Evolutionary conservation across 2,888 invertebrate species (phyloP), one percentile per base, ranked within the genome.

Genomic region (Lasiommata megera): DNA sequence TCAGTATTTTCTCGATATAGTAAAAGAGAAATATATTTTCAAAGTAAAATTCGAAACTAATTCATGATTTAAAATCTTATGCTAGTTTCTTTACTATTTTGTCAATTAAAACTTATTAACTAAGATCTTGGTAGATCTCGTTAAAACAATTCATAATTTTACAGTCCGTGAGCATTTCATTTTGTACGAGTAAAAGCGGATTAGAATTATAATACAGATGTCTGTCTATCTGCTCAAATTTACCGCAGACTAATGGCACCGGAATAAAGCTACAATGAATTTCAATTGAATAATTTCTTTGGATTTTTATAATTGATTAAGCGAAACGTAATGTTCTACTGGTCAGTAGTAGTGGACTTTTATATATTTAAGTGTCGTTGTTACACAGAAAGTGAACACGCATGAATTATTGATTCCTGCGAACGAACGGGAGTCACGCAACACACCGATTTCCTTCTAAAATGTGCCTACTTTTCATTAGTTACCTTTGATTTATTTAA

Each of bases 301-400:
- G 1, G 17, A 16, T 46, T 31, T 47, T 34, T 36, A 48, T 48
- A n/a, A n/a, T 48, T 17, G 12, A 37, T 6, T 6, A 23, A 36
- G 17, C 9, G 23, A 23, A 23, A 23, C 5, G 23, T 23, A 3
- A 29, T 23, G 23, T 48, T 31, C n/a, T 12, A 12, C 23, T 23
- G 18, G 23, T 28, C 43, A 23, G 28, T 43, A 43, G n/a, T 17
- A 34, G 6, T 36, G 9, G n/a, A 48, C n/a, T n/a, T 18, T 18
- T 12, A 48, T 12, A 36, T 7, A 17, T 48, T 12, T 12, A 8
- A 48, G 6, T 52, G 41, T 54, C 43, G 58, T 57, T 56, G 52
- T 53, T 51, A 53, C 47, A 52, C 64, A 65, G 69, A 70, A 70
- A 68, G 67, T 64, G 64, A 59, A 41, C 52, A 38, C 48, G 56